Evolutionary conservation across 2,797 vertebrate species (phyloP).

Genomic region (Adrianichthys oophorus): DNA sequence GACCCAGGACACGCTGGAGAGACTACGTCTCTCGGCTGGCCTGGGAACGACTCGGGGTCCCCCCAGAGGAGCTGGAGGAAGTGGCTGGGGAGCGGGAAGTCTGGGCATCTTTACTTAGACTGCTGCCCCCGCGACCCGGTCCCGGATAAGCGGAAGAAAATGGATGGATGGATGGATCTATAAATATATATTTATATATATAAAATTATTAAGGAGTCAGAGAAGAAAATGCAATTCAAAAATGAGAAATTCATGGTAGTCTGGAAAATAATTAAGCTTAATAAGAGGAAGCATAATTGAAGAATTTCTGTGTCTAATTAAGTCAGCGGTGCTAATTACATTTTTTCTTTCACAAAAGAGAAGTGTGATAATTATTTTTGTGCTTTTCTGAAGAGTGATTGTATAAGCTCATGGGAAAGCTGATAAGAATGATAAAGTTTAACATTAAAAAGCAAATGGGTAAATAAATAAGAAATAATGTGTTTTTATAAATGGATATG

Average conservation of each 20-base stretch:
- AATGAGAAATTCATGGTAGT: constrained; percentile 66
- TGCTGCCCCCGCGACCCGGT: too few species aligned
- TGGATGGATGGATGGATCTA: too few species aligned
- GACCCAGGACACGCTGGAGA: too few species aligned
- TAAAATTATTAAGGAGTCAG: constrained; percentile 42
- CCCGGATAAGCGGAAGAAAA: too few species aligned
- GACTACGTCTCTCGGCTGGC: too few species aligned
- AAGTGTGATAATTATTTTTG: constrained; percentile 66
- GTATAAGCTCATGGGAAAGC: constrained; percentile 21
- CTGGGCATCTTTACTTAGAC: too few species aligned
- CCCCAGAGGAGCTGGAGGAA: too few species aligned
- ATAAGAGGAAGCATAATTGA: constrained; percentile 72
- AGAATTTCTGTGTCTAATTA: constrained; percentile 71
- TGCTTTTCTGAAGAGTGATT: constrained; percentile 43
- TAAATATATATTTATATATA: constrained; percentile 12
- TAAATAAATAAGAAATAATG: constrained; percentile 2
- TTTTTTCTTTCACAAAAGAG: constrained; percentile 34
- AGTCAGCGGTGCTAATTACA: constrained; percentile 73
- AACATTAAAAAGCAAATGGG: constrained; percentile 2
- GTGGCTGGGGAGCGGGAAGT: too few species aligned
- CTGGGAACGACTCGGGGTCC: too few species aligned
- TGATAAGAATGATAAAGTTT: constrained; percentile 22
- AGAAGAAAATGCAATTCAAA: constrained; percentile 33
- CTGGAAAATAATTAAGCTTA: constrained; percentile 67
- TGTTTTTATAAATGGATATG: constrained; percentile 6